A percentile compares a stretch with the other conserved stretches of the same genome.
Evolutionary conservation across 2,113 vertebrate species (phyloP).

Genomic region (Amphiprion ocellaris): DNA sequence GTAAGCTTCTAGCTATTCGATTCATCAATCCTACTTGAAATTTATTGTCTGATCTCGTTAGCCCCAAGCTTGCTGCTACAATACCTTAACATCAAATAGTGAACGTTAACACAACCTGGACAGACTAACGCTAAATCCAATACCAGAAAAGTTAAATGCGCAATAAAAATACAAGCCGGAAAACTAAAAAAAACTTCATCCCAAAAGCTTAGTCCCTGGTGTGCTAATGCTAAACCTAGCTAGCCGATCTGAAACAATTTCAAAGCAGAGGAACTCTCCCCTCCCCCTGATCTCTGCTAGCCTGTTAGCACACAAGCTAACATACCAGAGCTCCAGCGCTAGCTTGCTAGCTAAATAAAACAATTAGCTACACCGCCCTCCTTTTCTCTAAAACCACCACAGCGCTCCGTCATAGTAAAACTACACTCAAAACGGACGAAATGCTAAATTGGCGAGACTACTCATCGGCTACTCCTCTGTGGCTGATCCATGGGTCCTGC

Average conservation of each 20-base stretch:
- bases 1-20: constrained; percentile 63
- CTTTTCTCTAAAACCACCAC: constrained; percentile 56
- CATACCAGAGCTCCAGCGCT: constrained; percentile 78
- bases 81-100: constrained; percentile 38
- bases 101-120: constrained; percentile 40
- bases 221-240: constrained; percentile 77
- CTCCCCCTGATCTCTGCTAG: constrained; percentile 81
- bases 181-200: constrained; percentile 72
- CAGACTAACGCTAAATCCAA: constrained; percentile 29
- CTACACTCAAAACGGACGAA: constrained; percentile 53
- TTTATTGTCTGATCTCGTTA: constrained; percentile 77
- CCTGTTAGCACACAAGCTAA: constrained; percentile 78
- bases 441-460: constrained; percentile 42
- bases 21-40: constrained; percentile 76
- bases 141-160: constrained; percentile 50
- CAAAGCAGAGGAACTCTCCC: constrained; percentile 83
- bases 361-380: constrained; percentile 75
- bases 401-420: constrained; percentile 60
- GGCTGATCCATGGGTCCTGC: constrained; percentile 80
- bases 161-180: constrained; percentile 47
- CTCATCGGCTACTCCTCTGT: constrained; percentile 74
- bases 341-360: constrained; percentile 79
- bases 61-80: constrained; percentile 64
- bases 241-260: constrained; percentile 81
- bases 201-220: constrained; percentile 60